Percentiles rank a stretch among this genome's conserved stretches.
Conservation (phyloP, 2,888 invertebrate species). For the Pheosia gnoma region DNA sequence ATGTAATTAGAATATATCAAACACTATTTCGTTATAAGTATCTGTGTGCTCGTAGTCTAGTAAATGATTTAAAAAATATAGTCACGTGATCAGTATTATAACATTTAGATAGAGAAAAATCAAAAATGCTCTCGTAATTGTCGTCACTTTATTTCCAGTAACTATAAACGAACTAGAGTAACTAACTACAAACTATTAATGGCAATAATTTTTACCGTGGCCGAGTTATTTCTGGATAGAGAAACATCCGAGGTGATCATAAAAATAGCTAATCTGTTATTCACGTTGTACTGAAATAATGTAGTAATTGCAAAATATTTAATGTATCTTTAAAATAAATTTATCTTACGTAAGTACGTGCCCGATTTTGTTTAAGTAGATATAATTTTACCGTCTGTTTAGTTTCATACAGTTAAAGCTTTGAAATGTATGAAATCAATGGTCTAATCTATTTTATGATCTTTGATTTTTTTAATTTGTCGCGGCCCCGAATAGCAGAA, state of each 20-base stretch:
- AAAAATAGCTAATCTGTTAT: constrained; percentile 25
- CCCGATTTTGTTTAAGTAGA: neutral
- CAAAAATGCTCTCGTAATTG: too few relatives aligned
- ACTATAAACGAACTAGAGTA: neutral
- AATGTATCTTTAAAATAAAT: constrained; percentile 15
- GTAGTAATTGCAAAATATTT: constrained; percentile 24
- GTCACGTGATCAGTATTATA: too few relatives aligned
- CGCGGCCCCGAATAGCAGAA: too few relatives aligned
- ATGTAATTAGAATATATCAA: too few relatives aligned
- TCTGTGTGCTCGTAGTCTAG: too few relatives aligned
- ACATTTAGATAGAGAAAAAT: too few relatives aligned
- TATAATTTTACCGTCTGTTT: neutral
- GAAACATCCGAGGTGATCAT: constrained; percentile 18
- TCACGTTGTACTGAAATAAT: constrained; percentile 23
- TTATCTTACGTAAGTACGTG: neutral
- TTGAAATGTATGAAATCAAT: neutral
- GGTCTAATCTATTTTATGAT: neutral
- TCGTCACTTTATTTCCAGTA: neutral
- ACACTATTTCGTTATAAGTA: too few relatives aligned
- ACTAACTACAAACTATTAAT: neutral
- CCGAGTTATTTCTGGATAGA: constrained; percentile 15
- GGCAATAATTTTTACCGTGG: constrained; percentile 10
- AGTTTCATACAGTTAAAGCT: neutral
- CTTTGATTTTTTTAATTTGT: too few relatives aligned
- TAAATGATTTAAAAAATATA: too few relatives aligned